Percentiles rank a stretch among this genome's conserved stretches.
These are phyloP conservation scores for Pachypsylla venusta DNA, from an alignment of 1,140 invertebrate genomes.

Conservation along the genomic window DNA sequence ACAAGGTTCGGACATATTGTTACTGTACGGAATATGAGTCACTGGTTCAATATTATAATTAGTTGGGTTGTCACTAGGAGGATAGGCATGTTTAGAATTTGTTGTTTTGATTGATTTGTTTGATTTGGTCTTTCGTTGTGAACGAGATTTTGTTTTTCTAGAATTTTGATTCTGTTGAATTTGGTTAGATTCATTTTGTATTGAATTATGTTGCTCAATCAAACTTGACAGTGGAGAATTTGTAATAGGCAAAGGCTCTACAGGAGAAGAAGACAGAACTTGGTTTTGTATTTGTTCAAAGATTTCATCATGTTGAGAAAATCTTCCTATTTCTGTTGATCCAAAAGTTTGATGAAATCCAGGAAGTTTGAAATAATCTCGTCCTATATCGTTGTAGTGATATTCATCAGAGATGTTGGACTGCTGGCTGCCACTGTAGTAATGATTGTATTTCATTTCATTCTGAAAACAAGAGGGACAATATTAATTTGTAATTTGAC, in stretches of 20 bases:
- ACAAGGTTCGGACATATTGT: neutral
- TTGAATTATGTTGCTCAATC: neutral
- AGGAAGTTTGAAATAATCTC: constrained; percentile 32
- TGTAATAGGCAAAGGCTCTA: neutral
- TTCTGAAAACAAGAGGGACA: neutral
- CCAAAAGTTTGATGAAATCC: constrained; percentile 62
- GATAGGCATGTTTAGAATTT: too few relatives aligned
- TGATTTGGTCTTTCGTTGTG: constrained; percentile 5
- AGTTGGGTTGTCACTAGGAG: too few relatives aligned
- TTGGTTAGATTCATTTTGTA: neutral
- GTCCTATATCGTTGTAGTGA: neutral
- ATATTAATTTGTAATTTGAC: too few relatives aligned
- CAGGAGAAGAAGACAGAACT: neutral
- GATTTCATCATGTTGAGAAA: constrained; percentile 39
- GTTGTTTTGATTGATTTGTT: neutral
- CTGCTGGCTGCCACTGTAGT: neutral
- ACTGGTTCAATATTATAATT: neutral
- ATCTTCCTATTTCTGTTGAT: constrained; percentile 57
- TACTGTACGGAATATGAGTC: neutral
- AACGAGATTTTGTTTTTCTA: neutral
- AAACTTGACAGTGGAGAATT: neutral
- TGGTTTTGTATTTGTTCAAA: constrained; percentile 21
- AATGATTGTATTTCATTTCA: constrained; percentile 3
- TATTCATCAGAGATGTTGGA: neutral
- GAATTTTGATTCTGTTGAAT: neutral